Evolutionary conservation across 2,113 vertebrate species (phyloP).

Genomic region (Alces alces): DNA sequence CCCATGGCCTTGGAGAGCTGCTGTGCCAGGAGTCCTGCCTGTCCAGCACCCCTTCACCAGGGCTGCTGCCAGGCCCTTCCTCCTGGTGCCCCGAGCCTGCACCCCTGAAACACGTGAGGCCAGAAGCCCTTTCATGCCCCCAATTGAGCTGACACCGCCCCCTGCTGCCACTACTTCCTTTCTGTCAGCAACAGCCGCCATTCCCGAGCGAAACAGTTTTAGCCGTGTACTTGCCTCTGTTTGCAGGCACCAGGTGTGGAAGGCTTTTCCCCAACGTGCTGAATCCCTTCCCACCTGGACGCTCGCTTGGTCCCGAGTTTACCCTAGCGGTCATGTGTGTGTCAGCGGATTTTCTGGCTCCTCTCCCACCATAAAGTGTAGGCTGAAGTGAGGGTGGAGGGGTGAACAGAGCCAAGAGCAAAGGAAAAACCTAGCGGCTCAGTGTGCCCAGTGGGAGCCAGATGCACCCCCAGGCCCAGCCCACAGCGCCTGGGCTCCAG

Average conservation of each 20-base stretch:
- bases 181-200: background rate
- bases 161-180: background rate
- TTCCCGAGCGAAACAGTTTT: background rate
- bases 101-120: background rate
- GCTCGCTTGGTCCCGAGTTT: background rate
- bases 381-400: conserved; percentile 41
- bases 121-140: background rate
- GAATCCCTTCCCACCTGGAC: background rate
- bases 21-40: background rate
- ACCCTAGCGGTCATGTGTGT: background rate
- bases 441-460: conserved; percentile 69
- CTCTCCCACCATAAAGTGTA: conserved; percentile 64
- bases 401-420: conserved; percentile 34
- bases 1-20: background rate
- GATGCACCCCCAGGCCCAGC: conserved; percentile 23
- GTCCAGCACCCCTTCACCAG: too few relatives aligned
- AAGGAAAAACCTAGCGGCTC: conserved; percentile 70
- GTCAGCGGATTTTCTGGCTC: conserved; percentile 68
- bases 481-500: background rate
- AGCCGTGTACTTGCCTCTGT: background rate
- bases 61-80: background rate
- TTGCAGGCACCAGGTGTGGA: background rate
- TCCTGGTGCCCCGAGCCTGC: background rate
- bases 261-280: background rate
- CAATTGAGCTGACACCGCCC: background rate